Evolutionary conservation across 2,888 invertebrate species (phyloP).

Genomic region (Cryptosula pallasiana): DNA sequence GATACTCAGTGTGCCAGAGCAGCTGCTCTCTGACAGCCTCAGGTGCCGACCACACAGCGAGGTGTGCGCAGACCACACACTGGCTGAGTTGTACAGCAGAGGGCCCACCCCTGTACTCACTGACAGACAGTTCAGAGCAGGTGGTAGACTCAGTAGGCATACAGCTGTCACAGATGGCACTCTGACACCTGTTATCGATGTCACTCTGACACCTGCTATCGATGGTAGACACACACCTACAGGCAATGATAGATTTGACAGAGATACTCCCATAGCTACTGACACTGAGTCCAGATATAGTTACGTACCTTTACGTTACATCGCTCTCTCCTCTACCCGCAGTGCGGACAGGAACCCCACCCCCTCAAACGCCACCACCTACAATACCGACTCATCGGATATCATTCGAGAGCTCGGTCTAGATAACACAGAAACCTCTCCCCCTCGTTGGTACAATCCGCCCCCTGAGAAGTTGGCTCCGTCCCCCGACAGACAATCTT

Average conservation of each 20-base stretch:
- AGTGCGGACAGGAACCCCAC: neutral
- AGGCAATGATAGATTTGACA: neutral
- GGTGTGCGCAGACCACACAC: neutral
- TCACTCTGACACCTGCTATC: neutral
- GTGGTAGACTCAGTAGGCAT: neutral
- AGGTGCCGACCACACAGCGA: neutral
- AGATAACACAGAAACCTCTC: slow-evolving; percentile 13
- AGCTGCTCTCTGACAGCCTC: slow-evolving; percentile 14
- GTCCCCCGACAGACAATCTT: neutral
- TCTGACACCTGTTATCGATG: neutral
- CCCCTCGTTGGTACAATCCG: slow-evolving; percentile 16
- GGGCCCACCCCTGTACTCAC: neutral
- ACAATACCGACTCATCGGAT: neutral
- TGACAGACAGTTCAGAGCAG: neutral
- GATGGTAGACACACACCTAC: too few species aligned
- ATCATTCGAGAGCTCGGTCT: slow-evolving; percentile 13
- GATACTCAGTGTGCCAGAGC: slow-evolving; percentile 11
- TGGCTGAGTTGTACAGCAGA: slow-evolving; percentile 4
- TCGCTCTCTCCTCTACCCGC: neutral
- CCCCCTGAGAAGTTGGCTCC: slow-evolving; percentile 1
- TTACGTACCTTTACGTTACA: slow-evolving; percentile 14
- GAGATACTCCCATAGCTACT: slow-evolving; percentile 1
- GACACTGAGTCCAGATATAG: slow-evolving; percentile 17
- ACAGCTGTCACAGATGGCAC: neutral
- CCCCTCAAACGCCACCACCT: neutral